Base-by-base conservation (phyloP, 1,140 invertebrate genomes). In the Neuroterus valhalla region DNA sequence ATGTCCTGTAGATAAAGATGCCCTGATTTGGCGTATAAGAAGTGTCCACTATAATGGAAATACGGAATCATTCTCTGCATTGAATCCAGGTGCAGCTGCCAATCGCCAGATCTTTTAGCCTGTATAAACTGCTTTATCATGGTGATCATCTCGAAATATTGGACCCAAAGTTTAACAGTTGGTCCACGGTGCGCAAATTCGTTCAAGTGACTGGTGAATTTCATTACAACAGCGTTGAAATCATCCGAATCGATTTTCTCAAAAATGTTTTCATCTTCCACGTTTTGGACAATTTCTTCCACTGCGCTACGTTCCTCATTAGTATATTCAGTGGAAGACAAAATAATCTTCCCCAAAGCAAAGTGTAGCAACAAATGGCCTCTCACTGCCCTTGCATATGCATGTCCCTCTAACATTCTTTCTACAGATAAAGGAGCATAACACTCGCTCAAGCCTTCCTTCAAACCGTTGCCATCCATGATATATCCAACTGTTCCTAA, bases 401-500 rank as follows among this genome's bases (percentile, higher is more conserved):
- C 50, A 55, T 55, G n/a, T n/a, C n/a, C n/a, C n/a, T n/a, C n/a
- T n/a, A n/a, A n/a, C n/a, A n/a, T n/a, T n/a, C n/a, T n/a, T n/a
- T n/a, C n/a, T n/a, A n/a, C n/a, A n/a, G n/a, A n/a, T n/a, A n/a
- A n/a, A n/a, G n/a, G n/a, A n/a, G n/a, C n/a, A n/a, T n/a, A n/a
- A 48, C 45, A n/a, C 45, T 48, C 17, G 5, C 15, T n/a, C 2
- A 31, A 31, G 26, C 2, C 26, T 31, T 31, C 26, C 5, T 31
- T 31, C 26, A 2, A 31, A 5, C 84, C 87, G 77, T 83, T 87
- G 77, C 85, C 86, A 72, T 86, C 77, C 85, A 89, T 89, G 76
- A 89, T 84, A 78, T 84, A 76, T 67, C 88, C 88, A 71, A 90
- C 85, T 69, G 84, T 72, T 75, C 84, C 85, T 69, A 89, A 15